Conservation (phyloP, 2,797 vertebrate species). For the Saxicola maurus region DNA sequence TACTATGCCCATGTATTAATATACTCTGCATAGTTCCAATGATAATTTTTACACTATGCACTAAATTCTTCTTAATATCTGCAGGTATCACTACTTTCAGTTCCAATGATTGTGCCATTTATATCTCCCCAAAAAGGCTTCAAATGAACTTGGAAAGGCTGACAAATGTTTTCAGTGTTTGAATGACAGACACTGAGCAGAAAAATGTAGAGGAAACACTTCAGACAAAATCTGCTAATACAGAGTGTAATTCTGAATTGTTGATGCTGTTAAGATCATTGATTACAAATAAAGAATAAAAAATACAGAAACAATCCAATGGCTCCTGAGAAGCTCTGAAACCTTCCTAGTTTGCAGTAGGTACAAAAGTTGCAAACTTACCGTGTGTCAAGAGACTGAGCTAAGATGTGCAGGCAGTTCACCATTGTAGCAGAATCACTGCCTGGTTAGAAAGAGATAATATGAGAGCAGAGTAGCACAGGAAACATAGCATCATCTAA, state of each 20-base stretch:
- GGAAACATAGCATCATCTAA: background rate
- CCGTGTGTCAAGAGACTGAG: constrained; percentile 96
- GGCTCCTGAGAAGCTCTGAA: background rate
- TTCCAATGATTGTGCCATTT: background rate
- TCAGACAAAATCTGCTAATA: background rate
- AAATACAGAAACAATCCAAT: background rate
- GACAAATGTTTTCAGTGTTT: background rate
- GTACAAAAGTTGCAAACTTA: constrained; percentile 55
- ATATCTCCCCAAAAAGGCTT: background rate
- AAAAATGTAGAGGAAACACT: background rate
- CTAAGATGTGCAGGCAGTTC: constrained; percentile 97
- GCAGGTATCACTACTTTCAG: background rate
- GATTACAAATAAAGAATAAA: background rate
- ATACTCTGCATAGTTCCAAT: background rate
- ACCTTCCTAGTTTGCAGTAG: rapidly evolving
- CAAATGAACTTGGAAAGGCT: background rate
- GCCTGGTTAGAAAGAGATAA: constrained; percentile 70
- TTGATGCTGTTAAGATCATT: background rate
- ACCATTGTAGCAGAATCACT: constrained; percentile 95
- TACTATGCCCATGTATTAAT: background rate
- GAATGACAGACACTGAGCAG: background rate
- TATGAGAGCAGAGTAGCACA: background rate
- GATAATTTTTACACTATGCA: background rate
- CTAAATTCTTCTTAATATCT: background rate
- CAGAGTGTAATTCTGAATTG: background rate